Evolutionary conservation across 2,888 invertebrate species (phyloP), one percentile per base, ranked within the genome.

Genomic region (Yponomeuta plumbellus): DNA sequence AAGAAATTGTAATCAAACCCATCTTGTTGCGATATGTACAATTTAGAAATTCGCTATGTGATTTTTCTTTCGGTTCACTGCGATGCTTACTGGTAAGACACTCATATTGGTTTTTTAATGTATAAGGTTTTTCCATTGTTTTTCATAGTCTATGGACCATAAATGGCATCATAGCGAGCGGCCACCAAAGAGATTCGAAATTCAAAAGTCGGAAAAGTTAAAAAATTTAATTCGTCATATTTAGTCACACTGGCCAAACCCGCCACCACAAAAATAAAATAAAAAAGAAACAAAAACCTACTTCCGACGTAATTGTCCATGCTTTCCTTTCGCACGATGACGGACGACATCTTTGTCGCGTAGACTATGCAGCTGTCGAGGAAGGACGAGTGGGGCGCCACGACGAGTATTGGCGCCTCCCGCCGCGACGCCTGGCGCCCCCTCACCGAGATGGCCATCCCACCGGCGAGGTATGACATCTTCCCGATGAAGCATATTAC

Each of bases 351-450:
- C 80, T 94, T 94, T 67, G 96, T 94, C 72, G 95, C 94, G 82
- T 96, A 96, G 77, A 96, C 95, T 74, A 96, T 94, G 76, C 97
- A 94, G 75, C 96, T 96, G 86, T 98, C 98, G 77, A 97, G 93
- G 92, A 96, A 97, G 8, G 97, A 95, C 67, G 97, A 97, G 85
- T 98, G 98, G 4, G 98, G 97, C 1, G 97, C 97, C 65, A 96
- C 93, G 66, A 96, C 96, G 69, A 97, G 92, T 72, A 98, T 95
- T 20, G 97, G 97, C 8, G 97, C 97, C 81, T 97, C 97, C 68
- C 92, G 84, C 64, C 96, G 91, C 69, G 93, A 92, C 69, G 95
- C 97, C 79, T 95, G 95, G 71, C 92, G 93, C 22, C 97, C 97
- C 71, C 95, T 94, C 67, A 96, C 93, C 63, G 93, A 93, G 78